phyloP scores from a whole-genome alignment of 2,113 vertebrate genomes.

The Engraulis encrasicolus region DNA sequence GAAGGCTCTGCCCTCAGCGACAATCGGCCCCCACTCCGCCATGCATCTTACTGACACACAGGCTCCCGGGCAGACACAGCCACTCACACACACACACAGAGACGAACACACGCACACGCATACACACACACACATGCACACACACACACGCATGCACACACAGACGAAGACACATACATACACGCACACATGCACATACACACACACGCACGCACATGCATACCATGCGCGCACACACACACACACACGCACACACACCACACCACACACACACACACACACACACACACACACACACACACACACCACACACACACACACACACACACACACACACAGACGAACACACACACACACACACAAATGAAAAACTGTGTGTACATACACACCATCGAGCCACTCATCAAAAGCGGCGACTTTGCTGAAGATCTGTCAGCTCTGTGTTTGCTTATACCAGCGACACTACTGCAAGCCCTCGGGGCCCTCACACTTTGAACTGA shows the following conservation, averaged over 20 bases:
- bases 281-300: constrained; percentile 32
- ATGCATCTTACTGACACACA: constrained; percentile 52
- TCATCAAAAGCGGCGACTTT: not conserved
- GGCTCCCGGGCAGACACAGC: too few relatives aligned
- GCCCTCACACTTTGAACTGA: not conserved
- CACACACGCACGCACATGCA: not conserved
- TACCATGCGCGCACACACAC: too few relatives aligned
- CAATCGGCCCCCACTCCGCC: constrained; percentile 64
- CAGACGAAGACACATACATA: too few relatives aligned
- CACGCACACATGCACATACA: not conserved
- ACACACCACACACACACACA: not conserved
- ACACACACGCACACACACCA: not conserved
- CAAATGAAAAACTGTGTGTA: not conserved
- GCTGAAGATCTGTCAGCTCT: constrained; percentile 8
- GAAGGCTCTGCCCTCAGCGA: constrained; percentile 23
- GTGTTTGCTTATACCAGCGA: not conserved
- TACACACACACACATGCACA: constrained; percentile 26
- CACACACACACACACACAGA: not conserved
- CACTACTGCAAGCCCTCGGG: not conserved
- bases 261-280: not conserved
- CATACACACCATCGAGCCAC: constrained; percentile 8
- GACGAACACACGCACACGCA: not conserved
- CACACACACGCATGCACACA: not conserved
- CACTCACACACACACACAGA: constrained; percentile 34
- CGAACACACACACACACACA: not conserved